Evolutionary conservation across 2,797 vertebrate genomes (phyloP).

Genomic region (Sciurus carolinensis): DNA sequence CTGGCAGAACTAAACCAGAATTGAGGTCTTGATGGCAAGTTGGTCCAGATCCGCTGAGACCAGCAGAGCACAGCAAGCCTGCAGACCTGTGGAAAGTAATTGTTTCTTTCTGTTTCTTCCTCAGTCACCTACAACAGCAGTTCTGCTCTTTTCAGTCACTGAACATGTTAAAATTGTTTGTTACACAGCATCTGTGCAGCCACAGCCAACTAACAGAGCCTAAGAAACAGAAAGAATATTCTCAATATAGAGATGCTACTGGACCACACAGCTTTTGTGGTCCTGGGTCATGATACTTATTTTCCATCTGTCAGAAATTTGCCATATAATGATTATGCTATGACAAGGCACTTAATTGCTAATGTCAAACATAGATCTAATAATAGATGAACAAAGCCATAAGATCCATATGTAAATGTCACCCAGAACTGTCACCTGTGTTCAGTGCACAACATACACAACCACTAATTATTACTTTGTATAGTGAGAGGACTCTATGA

Average conservation of each 20-base stretch:
- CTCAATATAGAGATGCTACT: background rate
- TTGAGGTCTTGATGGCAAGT: background rate
- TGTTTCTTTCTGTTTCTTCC: background rate
- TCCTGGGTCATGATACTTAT: background rate
- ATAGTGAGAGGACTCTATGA: background rate
- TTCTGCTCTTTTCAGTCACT: background rate
- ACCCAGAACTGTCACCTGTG: background rate
- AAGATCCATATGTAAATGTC: background rate
- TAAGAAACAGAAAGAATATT: background rate
- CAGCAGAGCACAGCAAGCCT: background rate
- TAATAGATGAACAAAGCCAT: background rate
- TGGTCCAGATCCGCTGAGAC: background rate
- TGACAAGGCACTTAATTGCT: background rate
- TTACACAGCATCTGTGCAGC: constrained; percentile 20
- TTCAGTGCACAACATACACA: background rate
- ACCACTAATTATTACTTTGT: background rate
- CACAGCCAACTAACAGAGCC: background rate
- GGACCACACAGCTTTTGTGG: background rate
- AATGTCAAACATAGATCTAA: background rate
- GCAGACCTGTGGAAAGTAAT: background rate
- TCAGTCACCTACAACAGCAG: background rate
- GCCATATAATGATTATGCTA: background rate
- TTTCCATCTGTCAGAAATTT: constrained; percentile 24
- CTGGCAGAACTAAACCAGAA: constrained; percentile 30
- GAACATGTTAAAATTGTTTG: constrained; percentile 38